Evolutionary conservation across 2,113 vertebrate genomes (phyloP).

Genomic region (Fregetta grallaria): DNA sequence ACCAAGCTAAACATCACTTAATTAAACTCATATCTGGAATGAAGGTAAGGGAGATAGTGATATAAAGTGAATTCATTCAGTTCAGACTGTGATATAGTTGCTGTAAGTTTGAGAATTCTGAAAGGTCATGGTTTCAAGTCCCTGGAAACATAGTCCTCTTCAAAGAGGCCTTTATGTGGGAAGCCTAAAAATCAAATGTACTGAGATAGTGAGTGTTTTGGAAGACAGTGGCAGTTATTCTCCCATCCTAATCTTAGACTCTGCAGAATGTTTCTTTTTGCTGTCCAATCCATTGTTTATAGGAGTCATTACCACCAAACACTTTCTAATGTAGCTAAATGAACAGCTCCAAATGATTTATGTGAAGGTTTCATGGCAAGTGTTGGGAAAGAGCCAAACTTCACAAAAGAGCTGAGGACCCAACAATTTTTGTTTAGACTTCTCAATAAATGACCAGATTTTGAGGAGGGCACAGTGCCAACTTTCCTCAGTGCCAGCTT

Average conservation of each 20-base stretch:
- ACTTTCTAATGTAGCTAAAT: background rate
- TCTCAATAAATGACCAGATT: constrained; percentile 17
- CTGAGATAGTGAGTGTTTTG: background rate
- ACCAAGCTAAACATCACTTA: background rate
- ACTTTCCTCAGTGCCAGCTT: background rate
- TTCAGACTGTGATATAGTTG: background rate
- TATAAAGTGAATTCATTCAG: background rate
- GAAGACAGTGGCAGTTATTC: background rate
- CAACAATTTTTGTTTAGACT: background rate
- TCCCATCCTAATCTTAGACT: background rate
- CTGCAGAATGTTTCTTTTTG: background rate
- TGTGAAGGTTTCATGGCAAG: background rate
- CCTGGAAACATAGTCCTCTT: background rate
- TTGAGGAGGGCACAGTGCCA: background rate
- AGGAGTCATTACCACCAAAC: background rate
- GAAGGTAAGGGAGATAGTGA: background rate
- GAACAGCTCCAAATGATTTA: constrained; percentile 5
- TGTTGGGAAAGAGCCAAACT: background rate
- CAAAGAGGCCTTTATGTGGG: background rate
- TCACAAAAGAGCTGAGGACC: background rate
- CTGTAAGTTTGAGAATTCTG: background rate
- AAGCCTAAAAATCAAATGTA: background rate
- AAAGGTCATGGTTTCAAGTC: background rate
- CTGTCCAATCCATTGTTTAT: background rate
- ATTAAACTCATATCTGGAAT: background rate